Evolutionary conservation across 2,113 vertebrate species (phyloP).

Genomic region (Cavia aperea): DNA sequence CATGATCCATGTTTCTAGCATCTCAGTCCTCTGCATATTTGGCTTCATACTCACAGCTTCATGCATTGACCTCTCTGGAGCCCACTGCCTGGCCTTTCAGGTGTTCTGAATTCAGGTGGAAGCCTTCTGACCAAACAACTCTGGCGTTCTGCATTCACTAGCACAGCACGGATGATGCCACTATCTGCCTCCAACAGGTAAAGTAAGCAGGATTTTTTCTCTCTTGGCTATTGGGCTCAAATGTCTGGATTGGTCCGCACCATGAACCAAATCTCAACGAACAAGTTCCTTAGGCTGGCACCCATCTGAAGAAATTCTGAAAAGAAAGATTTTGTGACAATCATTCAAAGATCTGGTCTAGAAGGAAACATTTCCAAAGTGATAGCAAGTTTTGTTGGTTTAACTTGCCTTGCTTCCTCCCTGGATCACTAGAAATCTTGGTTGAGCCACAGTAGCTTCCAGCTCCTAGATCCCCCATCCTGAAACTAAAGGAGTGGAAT

Average conservation of each 20-base stretch:
- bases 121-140: not conserved
- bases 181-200: not conserved
- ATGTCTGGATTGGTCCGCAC: not conserved
- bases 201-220: not conserved
- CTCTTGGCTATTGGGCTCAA: not conserved
- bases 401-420: not conserved
- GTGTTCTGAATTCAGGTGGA: not conserved
- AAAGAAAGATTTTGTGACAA: not conserved
- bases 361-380: not conserved
- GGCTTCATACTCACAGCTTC: not conserved
- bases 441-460: not conserved
- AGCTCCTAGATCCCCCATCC: not conserved
- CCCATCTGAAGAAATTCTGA: not conserved
- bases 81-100: not conserved
- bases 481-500: not conserved
- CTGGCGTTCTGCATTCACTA: not conserved
- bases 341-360: not conserved
- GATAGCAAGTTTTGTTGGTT: not conserved
- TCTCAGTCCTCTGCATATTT: not conserved
- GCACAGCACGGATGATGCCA: not conserved
- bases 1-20: not conserved
- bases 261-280: not conserved
- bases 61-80: not conserved
- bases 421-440: not conserved
- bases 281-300: not conserved